These are phyloP conservation scores for Falco biarmicus DNA, from an alignment of 2,797 vertebrate species.

Conservation along the genomic window DNA sequence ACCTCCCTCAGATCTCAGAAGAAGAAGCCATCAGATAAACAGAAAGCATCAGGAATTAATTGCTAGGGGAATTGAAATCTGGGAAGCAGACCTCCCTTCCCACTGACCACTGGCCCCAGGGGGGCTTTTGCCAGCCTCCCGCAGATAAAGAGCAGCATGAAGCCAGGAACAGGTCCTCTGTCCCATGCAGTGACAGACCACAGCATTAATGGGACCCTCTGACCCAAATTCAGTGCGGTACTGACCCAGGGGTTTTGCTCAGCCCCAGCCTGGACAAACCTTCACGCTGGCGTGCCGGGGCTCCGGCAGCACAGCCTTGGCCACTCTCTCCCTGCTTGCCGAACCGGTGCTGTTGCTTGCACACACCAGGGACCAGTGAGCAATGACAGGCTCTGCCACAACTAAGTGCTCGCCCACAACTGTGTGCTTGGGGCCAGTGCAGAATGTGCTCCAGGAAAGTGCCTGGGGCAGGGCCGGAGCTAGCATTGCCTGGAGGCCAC, in stretches of 20 bases:
- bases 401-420: accelerated
- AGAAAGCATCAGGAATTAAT: background rate
- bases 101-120: accelerated
- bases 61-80: background rate
- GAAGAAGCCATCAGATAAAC: background rate
- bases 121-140: background rate
- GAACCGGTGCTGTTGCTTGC: accelerated
- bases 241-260: background rate
- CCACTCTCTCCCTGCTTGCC: background rate
- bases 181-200: background rate
- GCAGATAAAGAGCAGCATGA: accelerated
- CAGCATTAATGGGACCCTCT: background rate
- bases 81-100: background rate
- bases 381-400: accelerated
- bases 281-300: accelerated
- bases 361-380: accelerated
- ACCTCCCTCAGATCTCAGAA: background rate
- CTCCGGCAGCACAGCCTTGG: background rate
- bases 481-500: slow-evolving; percentile 63
- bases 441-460: background rate
- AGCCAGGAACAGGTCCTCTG: background rate
- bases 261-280: background rate
- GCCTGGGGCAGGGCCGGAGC: accelerated
- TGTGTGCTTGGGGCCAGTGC: accelerated
- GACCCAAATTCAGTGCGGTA: background rate